These are phyloP conservation scores for Drosophila barbarae DNA, from an alignment of 2,888 invertebrate genomes.

Conservation along the genomic window DNA sequence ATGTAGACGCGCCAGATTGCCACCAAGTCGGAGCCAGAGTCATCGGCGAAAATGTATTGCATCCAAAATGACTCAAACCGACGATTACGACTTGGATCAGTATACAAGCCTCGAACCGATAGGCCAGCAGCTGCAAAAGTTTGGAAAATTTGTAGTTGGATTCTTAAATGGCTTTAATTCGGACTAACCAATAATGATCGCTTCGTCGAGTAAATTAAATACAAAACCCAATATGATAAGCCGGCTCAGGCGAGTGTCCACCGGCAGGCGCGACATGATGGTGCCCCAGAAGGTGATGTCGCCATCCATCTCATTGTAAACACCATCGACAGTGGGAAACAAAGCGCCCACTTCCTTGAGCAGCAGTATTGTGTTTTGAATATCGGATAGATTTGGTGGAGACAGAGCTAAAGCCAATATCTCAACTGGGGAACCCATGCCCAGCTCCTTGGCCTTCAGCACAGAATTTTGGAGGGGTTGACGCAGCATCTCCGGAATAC, in stretches of 20 bases:
- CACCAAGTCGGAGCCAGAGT: constrained; percentile 89
- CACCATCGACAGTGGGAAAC: constrained; percentile 82
- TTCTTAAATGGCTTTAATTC: background rate
- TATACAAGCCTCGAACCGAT: constrained; percentile 90
- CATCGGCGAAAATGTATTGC: constrained; percentile 88
- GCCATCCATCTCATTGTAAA: constrained; percentile 85
- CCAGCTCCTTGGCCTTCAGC: constrained; percentile 88
- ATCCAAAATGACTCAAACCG: constrained; percentile 81
- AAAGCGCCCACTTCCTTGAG: constrained; percentile 93
- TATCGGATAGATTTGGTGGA: constrained; percentile 91
- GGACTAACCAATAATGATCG: constrained; percentile 86
- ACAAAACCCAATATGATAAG: constrained; percentile 92
- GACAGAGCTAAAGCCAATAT: constrained; percentile 91
- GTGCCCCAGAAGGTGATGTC: constrained; percentile 92
- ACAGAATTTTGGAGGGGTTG: constrained; percentile 90
- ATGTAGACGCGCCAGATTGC: constrained; percentile 89
- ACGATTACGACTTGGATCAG: constrained; percentile 80
- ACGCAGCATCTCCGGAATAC: constrained; percentile 87
- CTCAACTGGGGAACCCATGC: constrained; percentile 89
- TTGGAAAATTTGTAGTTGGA: background rate
- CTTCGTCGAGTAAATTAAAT: constrained; percentile 90
- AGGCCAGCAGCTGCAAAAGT: constrained; percentile 86
- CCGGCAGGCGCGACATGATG: constrained; percentile 89
- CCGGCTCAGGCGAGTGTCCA: constrained; percentile 90
- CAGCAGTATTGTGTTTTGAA: constrained; percentile 89